Evolutionary conservation across 2,113 vertebrate genomes (phyloP), one percentile per base, ranked within the genome.

Genomic region (Lasiurus cinereus): DNA sequence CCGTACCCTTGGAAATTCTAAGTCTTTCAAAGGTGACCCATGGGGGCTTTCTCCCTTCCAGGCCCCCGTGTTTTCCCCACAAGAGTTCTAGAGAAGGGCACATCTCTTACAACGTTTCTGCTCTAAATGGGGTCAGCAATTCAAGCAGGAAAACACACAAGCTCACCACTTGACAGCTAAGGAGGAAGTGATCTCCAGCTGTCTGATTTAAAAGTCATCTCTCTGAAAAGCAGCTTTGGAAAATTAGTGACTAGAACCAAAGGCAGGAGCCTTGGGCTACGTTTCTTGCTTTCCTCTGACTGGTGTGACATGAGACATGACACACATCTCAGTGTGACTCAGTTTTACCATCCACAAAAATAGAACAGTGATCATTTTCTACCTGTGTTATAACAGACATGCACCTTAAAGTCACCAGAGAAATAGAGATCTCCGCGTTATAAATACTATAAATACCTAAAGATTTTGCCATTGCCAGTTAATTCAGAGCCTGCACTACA

Each of bases 131-230:
- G 94, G 94, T 96, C 96, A 96, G 91, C 84, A 88, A 93, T 69
- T 78, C 95, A 97, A 80, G 48, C 83, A 96, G 72, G 74, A 73
- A 95, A 91, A 88, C 88, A 86, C 8, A 46, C 43, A 50, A 50
- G 78, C 95, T 97, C 66, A 72, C 92, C 64, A 91, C 64, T 39
- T 96, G 94, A 97, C 95, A 97, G 85, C 88, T 91, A 77, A 97
- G 84, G 56, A 92, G 73, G 82, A 88, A 24, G 67, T 92, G 88
- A 93, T 94, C 77, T 96, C 94, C 94, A 94, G 82, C 92, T 97
- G 95, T 93, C 96, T 96, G 78, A 92, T 95, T 97, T 96, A 95
- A 96, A 97, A 96, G 95, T 95, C 90, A 43, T 76, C 80, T 86
- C 82, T 96, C 88, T 66, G 52, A 88, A 96, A 91, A 77, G 52